phyloP scores from a whole-genome alignment of 2,888 invertebrate genomes.

The Hirtodrosophila cameraria region DNA sequence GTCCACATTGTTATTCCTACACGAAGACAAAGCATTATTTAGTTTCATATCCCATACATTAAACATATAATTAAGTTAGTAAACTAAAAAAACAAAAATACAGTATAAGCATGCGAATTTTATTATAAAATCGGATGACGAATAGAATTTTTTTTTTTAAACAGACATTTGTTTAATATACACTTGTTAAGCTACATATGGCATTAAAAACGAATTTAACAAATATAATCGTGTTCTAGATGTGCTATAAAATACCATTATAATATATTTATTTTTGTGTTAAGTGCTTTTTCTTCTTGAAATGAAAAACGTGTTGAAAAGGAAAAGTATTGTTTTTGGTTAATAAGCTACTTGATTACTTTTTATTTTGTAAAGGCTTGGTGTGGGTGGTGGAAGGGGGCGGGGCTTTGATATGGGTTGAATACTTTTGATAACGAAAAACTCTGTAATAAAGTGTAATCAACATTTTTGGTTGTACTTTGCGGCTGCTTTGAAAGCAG shows the following conservation, averaged over 20 bases:
- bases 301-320: not conserved
- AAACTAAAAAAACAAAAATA: no score
- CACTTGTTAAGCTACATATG: slow-evolving; percentile 3
- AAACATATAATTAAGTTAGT: no score
- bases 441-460: slow-evolving; percentile 28
- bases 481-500: slow-evolving; percentile 49
- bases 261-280: not conserved
- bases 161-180: not conserved
- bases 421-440: slow-evolving; percentile 31
- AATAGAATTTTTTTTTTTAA: no score
- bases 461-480: slow-evolving; percentile 21
- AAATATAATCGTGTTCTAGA: not conserved
- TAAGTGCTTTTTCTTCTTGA: slow-evolving; percentile 30
- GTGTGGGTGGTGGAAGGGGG: no score
- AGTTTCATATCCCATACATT: no score
- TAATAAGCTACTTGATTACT: slow-evolving; percentile 31
- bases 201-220: slow-evolving; percentile 38
- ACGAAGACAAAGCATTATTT: no score
- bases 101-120: no score
- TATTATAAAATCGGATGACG: no score
- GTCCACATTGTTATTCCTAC: slow-evolving; percentile 67
- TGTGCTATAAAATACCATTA: not conserved
- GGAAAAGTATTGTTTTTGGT: not conserved
- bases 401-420: not conserved
- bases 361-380: slow-evolving; percentile 20